Base-by-base conservation (phyloP, 2,113 vertebrate species). In the Semnornis frantzii region DNA sequence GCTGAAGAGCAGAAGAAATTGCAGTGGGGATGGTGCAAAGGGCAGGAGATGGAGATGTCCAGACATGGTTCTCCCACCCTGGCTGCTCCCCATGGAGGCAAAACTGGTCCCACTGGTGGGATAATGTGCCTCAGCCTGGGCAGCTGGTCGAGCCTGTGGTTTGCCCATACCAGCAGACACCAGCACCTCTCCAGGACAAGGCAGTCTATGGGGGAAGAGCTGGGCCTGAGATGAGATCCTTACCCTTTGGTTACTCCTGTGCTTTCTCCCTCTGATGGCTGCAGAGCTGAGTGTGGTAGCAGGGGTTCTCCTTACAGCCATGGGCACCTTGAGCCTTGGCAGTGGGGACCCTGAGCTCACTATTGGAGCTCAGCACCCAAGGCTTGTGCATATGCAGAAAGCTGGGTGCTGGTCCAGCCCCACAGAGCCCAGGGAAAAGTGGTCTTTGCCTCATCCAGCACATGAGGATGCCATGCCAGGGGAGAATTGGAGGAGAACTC, bases 381-480 rank as follows among this genome's bases (percentile, higher is more conserved):
- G 8, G 39, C 50, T 57, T 16, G 37, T 48, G 39, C 7, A 24
- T 10, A 11, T 23, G 69, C 37, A 17, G 12, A 8, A 48, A 33
- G 12, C 20, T 7, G 2, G 2, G 15, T 11, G 5, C 42, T 24
- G 48, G 3, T 31, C 13, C 3, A 3, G 55, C 12, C 52, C 27
- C 46, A 12, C 7, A 21, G 69, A n/a, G 3, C 15, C 9, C 0
- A 3, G 59, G 25, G 19, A 31, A 27, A n/a, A 59, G 5, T 0
- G 2, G 42, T n/a, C 44, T 0, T 0, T 21, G 62, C 2, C 39
- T 15, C 20, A 8, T 7, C 23, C 66, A 16, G 57, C 2, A 42
- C 39, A 16, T 0, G 5, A 23, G 62, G 37, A 25, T 20, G 14
- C 54, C 8, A 1, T 3, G 33, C 12, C 1, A 2, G 8, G 9